Base-by-base conservation (phyloP, 2,797 vertebrate species). In the Sardinella longiceps region DNA sequence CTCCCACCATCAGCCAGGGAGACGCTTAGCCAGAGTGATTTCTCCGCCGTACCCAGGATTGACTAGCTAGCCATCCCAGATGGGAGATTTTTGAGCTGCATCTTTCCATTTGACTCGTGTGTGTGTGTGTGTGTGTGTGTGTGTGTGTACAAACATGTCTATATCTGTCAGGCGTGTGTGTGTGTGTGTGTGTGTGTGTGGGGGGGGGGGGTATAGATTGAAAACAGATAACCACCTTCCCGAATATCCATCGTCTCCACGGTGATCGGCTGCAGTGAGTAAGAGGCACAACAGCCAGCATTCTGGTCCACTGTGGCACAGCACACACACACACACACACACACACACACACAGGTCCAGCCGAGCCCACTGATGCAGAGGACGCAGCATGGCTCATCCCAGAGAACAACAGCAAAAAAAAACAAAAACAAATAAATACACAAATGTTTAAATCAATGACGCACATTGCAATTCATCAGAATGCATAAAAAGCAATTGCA, bases 121-220 rank as follows among this genome's bases (percentile, higher is more conserved):
- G 60, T 63, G 63, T 66, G 28, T 66, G 63, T 33, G 28, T 66
- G 25, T 33, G 63, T 66, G 63, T 66, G 28, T 66, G 63, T 33
- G 28, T 33, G 63, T 30, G 60, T 28, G 60, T 63, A n/a, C n/a
- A n/a, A n/a, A n/a, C n/a, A 23, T 25, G 58, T 18, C 51, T 15
- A 56, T 56, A 56, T 18, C 15, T 56, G 15, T 56, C 51, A 15
- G 3, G 1, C 2, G 56, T 66, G 28, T 66, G 11, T 63, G 60
- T 63, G 60, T 63, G 60, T 63, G 25, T 63, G 60, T 63, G 60
- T 63, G 58, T 63, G n/a, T 63, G 23, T n/a, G 58, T 63, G 23
- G 25, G 58, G 58, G 5, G 20, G 56, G 5, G 58, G 10, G 25
- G 58, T 63, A 11, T 63, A 63, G 58, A 63, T 63, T 63, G 58